Percentiles rank a stretch among this genome's conserved stretches.
phyloP scores from a whole-genome alignment of 2,113 vertebrate genomes.

The Burhinus bistriatus region DNA sequence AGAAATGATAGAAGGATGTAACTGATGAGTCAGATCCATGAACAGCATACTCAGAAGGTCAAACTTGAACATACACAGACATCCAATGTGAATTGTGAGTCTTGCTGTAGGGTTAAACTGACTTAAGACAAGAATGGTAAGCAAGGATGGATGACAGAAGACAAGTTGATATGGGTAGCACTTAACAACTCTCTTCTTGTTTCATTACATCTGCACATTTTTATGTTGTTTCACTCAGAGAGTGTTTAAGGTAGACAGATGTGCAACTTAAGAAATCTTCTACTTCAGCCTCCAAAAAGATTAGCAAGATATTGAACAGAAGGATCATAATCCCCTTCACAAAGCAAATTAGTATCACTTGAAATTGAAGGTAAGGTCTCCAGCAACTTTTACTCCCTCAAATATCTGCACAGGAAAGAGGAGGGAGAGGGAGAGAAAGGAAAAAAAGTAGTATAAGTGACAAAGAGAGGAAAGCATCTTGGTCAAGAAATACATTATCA shows the following conservation, averaged over 20 bases:
- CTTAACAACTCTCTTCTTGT: no score
- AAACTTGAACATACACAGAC: not conserved
- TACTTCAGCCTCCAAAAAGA: not conserved
- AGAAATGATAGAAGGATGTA: not conserved
- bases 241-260: not conserved
- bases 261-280: not conserved
- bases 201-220: no score
- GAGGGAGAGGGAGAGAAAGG: not conserved
- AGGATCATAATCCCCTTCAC: not conserved
- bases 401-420: not conserved
- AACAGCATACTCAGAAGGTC: not conserved
- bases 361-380: not conserved
- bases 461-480: not conserved
- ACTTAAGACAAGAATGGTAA: not conserved
- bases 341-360: not conserved
- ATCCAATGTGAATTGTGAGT: not conserved
- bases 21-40: not conserved
- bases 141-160: not conserved
- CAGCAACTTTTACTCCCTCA: not conserved
- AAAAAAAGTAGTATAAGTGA: not conserved
- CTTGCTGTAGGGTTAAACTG: not conserved
- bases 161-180: not conserved
- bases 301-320: not conserved
- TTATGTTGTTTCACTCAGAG: no score
- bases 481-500: not conserved